Base-by-base conservation (phyloP, 2,888 invertebrate genomes). In the Halocaridina rubra region DNA sequence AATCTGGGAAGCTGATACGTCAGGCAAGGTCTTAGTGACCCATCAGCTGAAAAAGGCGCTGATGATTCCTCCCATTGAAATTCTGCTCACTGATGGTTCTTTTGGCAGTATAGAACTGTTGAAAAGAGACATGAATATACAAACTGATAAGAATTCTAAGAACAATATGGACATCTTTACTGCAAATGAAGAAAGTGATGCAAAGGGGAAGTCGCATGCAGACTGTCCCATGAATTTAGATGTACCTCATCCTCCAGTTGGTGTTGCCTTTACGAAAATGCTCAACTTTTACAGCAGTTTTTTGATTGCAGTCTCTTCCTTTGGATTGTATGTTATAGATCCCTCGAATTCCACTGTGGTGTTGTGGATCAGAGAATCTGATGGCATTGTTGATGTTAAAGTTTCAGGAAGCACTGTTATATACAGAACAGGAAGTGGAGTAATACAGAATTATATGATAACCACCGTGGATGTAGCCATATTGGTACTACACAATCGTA, bases 1-100 rank as follows among this genome's bases (percentile, higher is more conserved):
- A 53, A 64, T 86, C 16, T 86, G 86, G 86, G 86, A 86, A 74
- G 75, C 81, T 27, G 79, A 86, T 27, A 32, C 64, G 13, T 80
- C 76, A 22, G 86, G 86, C n/a, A 77, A 77, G 22, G 86, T 86
- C 22, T 77, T 86, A 30, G 80, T 77, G 4, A 86, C 86, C n/a
- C 86, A 86, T 33, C 78, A 84, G n/a, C 71, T 86, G 16, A 78
- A 80, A 59, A 81, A 61, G 30, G 84, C 78, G 13, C 64, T 81
- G 19, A 61, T 80, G 29, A 69, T 81, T 4, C 80, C 84, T 4
- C 77, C 77, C 19, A 59, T 80, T 10, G 71, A 80, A 29, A 74
- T 81, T 8, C 57, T 81, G 24, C 29, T 61, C 30, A 78, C 39
- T n/a, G 84, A 86, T 64, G 84, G 81, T 29, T 64, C 72, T 16